A percentile compares a stretch with the other conserved stretches of the same genome.
Conservation (phyloP, 2,113 vertebrate species). For the Alosa alosa region DNA sequence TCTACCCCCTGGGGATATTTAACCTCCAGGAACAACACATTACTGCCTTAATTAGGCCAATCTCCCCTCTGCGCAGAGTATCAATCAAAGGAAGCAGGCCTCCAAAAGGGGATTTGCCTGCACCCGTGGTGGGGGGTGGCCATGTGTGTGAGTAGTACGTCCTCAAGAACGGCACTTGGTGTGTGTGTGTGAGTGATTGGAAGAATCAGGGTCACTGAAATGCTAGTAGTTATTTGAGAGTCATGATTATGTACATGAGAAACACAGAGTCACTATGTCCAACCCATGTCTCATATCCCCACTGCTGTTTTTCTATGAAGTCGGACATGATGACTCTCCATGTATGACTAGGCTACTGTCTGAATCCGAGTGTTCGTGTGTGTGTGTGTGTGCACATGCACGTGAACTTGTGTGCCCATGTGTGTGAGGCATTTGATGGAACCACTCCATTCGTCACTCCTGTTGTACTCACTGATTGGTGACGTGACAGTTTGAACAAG, state of each 20-base stretch:
- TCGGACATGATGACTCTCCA: conserved; percentile 1
- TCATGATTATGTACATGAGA: background rate
- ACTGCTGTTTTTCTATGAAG: background rate
- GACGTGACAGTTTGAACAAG: conserved; percentile 71
- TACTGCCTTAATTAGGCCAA: conserved; percentile 48
- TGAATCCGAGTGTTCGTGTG: background rate
- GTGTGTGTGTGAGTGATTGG: background rate
- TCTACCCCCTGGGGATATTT: conserved; percentile 21
- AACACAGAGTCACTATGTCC: background rate
- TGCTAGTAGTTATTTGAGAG: background rate
- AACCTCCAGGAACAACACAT: conserved; percentile 46
- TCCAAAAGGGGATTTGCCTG: conserved; percentile 18
- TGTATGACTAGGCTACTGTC: conserved; percentile 11
- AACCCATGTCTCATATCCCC: background rate
- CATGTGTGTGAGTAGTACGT: conserved; percentile 42
- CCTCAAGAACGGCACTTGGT: conserved; percentile 29
- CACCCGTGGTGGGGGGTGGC: conserved; percentile 32
- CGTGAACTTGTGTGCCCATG: conserved; percentile 45
- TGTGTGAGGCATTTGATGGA: conserved; percentile 67
- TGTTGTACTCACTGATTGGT: conserved; percentile 67
- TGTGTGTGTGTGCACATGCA: background rate
- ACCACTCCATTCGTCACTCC: conserved; percentile 65
- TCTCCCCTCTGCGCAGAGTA: conserved; percentile 44
- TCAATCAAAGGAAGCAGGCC: conserved; percentile 43
- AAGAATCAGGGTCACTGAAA: background rate